Evolutionary conservation across 1,140 invertebrate genomes (phyloP), one percentile per base, ranked within the genome.

Genomic region (Caenorhabditis latens): DNA sequence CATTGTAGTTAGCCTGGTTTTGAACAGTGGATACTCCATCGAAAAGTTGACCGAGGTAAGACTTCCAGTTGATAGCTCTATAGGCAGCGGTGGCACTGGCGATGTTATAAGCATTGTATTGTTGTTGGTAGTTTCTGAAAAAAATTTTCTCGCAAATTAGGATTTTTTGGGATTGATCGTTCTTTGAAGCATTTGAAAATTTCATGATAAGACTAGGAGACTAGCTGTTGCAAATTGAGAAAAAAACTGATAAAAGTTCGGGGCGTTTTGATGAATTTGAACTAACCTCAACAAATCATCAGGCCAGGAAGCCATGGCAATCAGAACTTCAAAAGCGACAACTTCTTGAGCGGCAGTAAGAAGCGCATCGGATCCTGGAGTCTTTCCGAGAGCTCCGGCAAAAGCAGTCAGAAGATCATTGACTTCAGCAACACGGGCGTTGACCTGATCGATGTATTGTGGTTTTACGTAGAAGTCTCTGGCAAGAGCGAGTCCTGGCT

Each of bases 381-480:
- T 79, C 16, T 75, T 84, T 53, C 61, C 61, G n/a, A 67, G 40
- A 42, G 58, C 65, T 0, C 46, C 13, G 24, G 83, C 79, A 82
- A 84, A 90, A 11, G 50, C n/a, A 24, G 82, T 32, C 21, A 88
- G 46, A 8, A 89, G 65, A 5, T 32, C 53, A 19, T 67, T 79
- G 16, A 90, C 53, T 16, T 42, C 46, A 9, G 63, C 21, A 53
- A 90, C 57, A 65, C 89, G 87, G 1, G 53, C 21, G 43, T 89
- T 84, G 8, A 90, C 46, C 32, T 90, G 71, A 48, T 32, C 85
- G 40, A 89, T 85, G 67, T 84, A 90, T 85, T 89, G 88, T 13
- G 88, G 90, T 50, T 88, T 86, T 9, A 90, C 87, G 65, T 90
- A 90, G 88, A 85, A 90, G 61, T 90, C 90, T 32, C 83, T 75